phyloP scores from a whole-genome alignment of 2,113 vertebrate species.

The Steatornis caripensis region DNA sequence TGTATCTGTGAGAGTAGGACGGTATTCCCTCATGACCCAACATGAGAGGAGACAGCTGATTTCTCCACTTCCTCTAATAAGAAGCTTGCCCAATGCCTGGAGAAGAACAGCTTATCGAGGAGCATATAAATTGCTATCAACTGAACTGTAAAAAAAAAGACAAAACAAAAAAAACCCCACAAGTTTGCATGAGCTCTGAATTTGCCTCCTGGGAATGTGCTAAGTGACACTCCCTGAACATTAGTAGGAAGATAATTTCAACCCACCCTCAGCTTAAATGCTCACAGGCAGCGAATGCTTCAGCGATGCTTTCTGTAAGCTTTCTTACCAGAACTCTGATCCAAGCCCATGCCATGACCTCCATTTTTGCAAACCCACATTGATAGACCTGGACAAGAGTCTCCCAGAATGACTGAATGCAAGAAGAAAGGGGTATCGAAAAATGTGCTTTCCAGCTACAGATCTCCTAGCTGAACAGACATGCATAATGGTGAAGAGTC shows the following conservation, averaged over 20 bases:
- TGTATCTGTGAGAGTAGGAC: neutral
- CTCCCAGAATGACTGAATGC: neutral
- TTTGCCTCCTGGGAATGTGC: neutral
- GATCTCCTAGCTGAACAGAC: neutral
- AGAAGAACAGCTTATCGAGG: neutral
- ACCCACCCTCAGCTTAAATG: neutral
- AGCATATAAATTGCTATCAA: neutral
- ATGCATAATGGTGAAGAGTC: neutral
- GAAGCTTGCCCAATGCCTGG: fast-evolving
- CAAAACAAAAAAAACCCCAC: neutral
- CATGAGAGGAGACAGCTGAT: neutral
- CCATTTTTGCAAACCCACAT: neutral
- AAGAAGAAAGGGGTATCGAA: neutral
- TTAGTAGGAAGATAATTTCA: neutral
- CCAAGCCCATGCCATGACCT: neutral
- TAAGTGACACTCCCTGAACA: neutral
- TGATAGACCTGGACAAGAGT: neutral
- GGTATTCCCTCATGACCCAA: neutral
- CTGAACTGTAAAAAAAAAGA: neutral
- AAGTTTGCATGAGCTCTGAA: neutral
- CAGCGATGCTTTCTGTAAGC: neutral
- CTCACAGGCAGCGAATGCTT: neutral
- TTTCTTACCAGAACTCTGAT: neutral
- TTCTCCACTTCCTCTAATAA: neutral
- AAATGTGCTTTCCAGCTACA: neutral